Evolutionary conservation across 2,113 vertebrate genomes (phyloP), one percentile per base, ranked within the genome.

Genomic region (Muscicapa adusta): DNA sequence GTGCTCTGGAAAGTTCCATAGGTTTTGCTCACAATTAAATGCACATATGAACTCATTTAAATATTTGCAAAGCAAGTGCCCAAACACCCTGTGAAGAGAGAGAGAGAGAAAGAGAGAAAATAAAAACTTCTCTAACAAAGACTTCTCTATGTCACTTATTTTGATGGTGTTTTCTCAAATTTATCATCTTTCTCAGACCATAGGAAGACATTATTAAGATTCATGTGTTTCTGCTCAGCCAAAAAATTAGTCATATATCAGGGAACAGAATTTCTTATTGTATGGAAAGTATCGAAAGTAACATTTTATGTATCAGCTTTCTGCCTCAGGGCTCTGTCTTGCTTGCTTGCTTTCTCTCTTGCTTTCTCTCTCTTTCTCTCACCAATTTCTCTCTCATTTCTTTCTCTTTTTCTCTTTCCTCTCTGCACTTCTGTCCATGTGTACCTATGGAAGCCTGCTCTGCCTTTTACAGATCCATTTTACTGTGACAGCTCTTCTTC

Each of bases 381-480:
- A 53, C 31, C 48, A 43, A 24, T 6, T n/a, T n/a, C 7, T 53
- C 29, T 26, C 8, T 22, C n/a, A 38, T 38, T 57, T 33, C 14
- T 38, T 38, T 66, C 6, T 47, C 10, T 54, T 43, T 26, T 23
- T 31, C 36, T 22, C 56, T 72, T 72, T 78, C 51, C 53, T 92
- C 18, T 80, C 43, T 10, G 0, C 65, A 50, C 53, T 76, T 75
- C 43, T 92, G 8, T 70, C 42, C 22, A 0, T 17, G 38, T 65
- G 36, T 77, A 68, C 36, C 68, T 74, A 31, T 80, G 68, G 77
- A 65, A 93, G 47, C 29, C 68, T 82, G n/a, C 60, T 89, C 84
- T 94, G 33, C 51, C 82, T 54, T 93, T 76, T 89, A 38, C 48
- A 51, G 89, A 80, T 31, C 56, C 38, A 56, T 94, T 96, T 93